Evolutionary conservation across 2,888 invertebrate species (phyloP).

Genomic region (Cerastis rubricosa): DNA sequence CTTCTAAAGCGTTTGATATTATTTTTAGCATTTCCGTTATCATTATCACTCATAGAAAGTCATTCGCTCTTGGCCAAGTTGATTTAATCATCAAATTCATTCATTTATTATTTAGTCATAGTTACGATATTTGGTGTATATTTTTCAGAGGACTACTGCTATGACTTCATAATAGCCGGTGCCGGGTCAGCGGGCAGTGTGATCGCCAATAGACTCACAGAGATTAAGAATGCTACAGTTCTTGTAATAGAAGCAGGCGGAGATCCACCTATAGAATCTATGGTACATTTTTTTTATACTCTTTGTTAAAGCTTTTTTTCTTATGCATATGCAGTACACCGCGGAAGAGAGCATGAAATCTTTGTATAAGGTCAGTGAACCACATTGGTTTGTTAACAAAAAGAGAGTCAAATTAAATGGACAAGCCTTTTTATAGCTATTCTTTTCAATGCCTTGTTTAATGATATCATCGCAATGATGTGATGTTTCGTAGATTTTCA

Average conservation of each 20-base stretch:
- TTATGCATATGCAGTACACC: background rate
- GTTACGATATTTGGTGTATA: background rate
- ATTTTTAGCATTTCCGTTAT: too few species aligned
- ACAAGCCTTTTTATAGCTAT: background rate
- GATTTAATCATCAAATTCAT: too few species aligned
- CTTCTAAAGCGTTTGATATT: too few species aligned
- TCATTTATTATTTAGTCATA: background rate
- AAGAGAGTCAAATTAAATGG: background rate
- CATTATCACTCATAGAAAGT: too few species aligned
- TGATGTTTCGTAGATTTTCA: background rate
- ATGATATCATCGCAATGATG: background rate
- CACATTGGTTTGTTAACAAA: background rate
- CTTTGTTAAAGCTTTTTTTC: background rate
- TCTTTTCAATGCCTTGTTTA: background rate
- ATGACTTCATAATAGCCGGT: constrained; percentile 90
- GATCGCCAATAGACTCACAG: constrained; percentile 90
- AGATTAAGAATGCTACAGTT: constrained; percentile 76
- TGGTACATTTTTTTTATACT: constrained; percentile 22
- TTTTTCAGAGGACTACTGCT: constrained; percentile 72
- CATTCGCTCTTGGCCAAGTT: too few species aligned
- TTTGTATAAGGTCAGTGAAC: background rate
- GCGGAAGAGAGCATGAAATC: background rate
- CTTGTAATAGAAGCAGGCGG: constrained; percentile 90
- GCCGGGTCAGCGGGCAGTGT: constrained; percentile 91
- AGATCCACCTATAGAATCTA: constrained; percentile 67